Conservation (phyloP, 2,797 vertebrate species). For the Anolis apletophallus region DNA sequence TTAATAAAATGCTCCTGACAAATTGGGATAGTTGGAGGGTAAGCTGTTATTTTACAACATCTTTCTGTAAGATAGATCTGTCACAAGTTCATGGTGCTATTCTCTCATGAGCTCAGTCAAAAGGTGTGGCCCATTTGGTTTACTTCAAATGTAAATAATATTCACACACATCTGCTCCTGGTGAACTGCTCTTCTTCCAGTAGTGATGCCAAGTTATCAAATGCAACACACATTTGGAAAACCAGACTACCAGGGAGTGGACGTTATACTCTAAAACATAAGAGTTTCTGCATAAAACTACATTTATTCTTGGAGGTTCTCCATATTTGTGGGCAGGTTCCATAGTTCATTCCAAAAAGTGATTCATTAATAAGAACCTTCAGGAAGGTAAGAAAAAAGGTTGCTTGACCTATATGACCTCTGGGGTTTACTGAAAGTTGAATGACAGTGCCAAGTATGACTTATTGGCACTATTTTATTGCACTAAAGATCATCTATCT, state of each 20-base stretch:
- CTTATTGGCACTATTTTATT: background rate
- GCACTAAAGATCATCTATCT: background rate
- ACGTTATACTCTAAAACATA: background rate
- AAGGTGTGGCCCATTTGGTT: slow-evolving; percentile 26
- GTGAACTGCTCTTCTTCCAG: slow-evolving; percentile 1
- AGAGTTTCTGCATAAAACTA: slow-evolving; percentile 21
- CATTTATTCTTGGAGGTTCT: background rate
- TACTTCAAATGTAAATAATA: background rate
- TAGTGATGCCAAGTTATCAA: slow-evolving; percentile 18
- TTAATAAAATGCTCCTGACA: no score
- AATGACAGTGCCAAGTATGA: background rate
- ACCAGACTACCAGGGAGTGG: background rate
- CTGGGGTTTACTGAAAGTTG: background rate
- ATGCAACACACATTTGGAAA: background rate
- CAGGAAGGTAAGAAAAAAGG: background rate
- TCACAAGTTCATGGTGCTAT: slow-evolving; percentile 11
- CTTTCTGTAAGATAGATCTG: background rate
- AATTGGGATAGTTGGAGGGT: no score
- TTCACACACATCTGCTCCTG: background rate
- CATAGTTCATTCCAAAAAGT: slow-evolving; percentile 20
- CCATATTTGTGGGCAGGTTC: slow-evolving; percentile 16
- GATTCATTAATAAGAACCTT: slow-evolving; percentile 5
- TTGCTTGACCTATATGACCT: background rate
- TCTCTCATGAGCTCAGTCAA: background rate
- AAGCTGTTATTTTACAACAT: background rate